phyloP scores from a whole-genome alignment of 2,797 vertebrate genomes.

The Falco novaeseelandiae region DNA sequence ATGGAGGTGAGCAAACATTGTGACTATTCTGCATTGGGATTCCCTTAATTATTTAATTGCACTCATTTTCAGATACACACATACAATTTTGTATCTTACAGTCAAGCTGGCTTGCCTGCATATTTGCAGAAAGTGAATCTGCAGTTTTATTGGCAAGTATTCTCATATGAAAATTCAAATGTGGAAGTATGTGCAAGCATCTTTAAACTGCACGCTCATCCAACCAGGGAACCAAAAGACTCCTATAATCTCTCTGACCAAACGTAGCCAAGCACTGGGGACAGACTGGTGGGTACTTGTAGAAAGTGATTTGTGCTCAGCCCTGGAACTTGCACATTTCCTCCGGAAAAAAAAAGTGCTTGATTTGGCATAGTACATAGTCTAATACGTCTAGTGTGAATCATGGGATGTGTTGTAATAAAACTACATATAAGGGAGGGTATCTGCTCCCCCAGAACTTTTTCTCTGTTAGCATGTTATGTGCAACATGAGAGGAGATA shows the following conservation, averaged over 20 bases:
- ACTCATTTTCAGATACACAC: not conserved
- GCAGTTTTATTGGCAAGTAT: not conserved
- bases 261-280: not conserved
- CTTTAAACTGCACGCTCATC: slow-evolving; percentile 16
- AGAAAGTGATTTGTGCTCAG: slow-evolving; percentile 17
- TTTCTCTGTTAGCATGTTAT: not conserved
- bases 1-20: not conserved
- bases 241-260: slow-evolving; percentile 27
- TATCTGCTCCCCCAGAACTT: not conserved
- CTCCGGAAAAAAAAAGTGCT: not conserved
- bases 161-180: slow-evolving; percentile 21
- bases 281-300: not conserved
- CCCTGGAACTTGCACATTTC: not conserved
- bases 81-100: not conserved
- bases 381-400: not conserved
- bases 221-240: not conserved
- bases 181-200: not conserved
- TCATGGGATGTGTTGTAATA: not conserved
- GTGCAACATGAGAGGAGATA: not conserved
- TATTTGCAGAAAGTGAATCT: not conserved
- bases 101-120: not conserved
- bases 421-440: not conserved
- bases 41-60: slow-evolving; percentile 16
- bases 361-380: not conserved
- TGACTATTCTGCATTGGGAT: not conserved